Base-by-base conservation (phyloP, 1,140 invertebrate genomes). In the Philotrypesis tridentata region DNA sequence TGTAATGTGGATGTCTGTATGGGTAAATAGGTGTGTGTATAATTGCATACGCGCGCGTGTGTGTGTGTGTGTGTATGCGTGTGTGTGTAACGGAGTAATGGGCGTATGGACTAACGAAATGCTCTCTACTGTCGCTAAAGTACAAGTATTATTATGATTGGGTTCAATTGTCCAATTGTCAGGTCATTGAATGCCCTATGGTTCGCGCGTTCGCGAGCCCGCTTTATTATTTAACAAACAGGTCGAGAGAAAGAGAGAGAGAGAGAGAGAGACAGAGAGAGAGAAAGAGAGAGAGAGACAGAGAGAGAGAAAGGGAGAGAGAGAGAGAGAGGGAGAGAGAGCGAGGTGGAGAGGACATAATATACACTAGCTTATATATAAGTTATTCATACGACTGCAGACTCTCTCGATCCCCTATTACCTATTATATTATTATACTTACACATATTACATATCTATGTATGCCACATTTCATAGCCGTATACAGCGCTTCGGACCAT, bases 91-190 rank as follows among this genome's bases (percentile, higher is more conserved):
- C 5, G 5, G 60, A 61, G 60, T 55, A 55, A 17, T 65, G 25
- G n/a, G n/a, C n/a, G 61, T 21, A 29, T 25, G 25, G 25, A 65
- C 25, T 65, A 65, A 65, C 61, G 61, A 65, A 65, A 65, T 65
- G 61, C 55, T 63, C 61, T 71, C 63, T 31, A 33, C 33, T 3
- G 21, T 37, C 11, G 31, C 33, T 61, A 71, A 82, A 75, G 60
- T 70, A 71, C 65, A 12, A 75, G 63, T 77, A 88, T 88, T 90
- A 90, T 91, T 91, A 89, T 90, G 89, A 92, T 91, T 92, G 89
- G 87, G 89, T 89, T 91, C 90, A 92, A 92, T 92, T 92, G 91
- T 92, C 84, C 90, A 91, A 91, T 92, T 92, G 89, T 77, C 84
- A 86, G 88, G 87, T 91, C 90, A 87, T 89, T 91, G 90, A 91